Evolutionary conservation across 2,113 vertebrate species (phyloP).

Genomic region (Hepsetus odoe): DNA sequence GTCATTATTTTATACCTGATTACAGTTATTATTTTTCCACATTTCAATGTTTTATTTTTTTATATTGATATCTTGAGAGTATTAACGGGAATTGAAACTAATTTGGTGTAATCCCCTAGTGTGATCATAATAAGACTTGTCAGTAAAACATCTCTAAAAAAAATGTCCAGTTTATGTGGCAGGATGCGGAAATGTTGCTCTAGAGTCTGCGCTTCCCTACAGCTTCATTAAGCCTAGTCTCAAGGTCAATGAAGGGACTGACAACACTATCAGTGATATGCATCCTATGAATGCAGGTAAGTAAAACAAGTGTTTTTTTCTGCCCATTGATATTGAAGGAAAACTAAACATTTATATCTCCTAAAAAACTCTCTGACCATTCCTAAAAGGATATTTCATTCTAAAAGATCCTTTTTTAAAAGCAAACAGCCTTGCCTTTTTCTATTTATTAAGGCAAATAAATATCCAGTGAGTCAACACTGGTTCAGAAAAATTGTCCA

Average conservation of each 20-base stretch:
- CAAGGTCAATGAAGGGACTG: not conserved
- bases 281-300: not conserved
- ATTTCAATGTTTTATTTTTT: too few relatives aligned
- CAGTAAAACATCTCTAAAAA: too few relatives aligned
- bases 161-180: not conserved
- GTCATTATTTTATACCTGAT: too few relatives aligned
- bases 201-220: not conserved
- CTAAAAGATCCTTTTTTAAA: not conserved
- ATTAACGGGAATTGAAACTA: too few relatives aligned
- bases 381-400: not conserved
- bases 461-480: not conserved
- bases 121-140: too few relatives aligned
- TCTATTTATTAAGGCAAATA: not conserved
- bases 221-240: not conserved
- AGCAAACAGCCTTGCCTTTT: not conserved
- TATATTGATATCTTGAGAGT: too few relatives aligned
- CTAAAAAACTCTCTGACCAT: slow-evolving; percentile 6
- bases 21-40: too few relatives aligned
- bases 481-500: not conserved
- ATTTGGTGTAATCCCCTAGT: too few relatives aligned
- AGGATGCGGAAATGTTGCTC: not conserved
- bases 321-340: not conserved
- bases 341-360: not conserved
- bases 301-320: not conserved
- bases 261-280: not conserved